phyloP scores from a whole-genome alignment of 2,113 vertebrate genomes.

The Ptilonorhynchus violaceus region DNA sequence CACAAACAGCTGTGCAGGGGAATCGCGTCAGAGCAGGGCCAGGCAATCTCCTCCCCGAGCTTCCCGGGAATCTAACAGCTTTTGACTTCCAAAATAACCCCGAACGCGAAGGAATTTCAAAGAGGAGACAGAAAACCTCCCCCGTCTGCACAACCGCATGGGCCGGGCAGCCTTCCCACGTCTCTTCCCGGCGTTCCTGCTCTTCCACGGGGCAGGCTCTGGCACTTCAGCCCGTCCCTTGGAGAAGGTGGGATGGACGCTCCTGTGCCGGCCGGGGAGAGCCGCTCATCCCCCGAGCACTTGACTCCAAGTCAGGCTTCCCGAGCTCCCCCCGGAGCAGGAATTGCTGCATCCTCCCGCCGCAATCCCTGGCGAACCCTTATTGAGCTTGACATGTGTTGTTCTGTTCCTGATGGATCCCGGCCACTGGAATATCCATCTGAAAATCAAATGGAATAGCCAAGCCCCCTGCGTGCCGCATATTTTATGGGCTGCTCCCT shows the following conservation, averaged over 20 bases:
- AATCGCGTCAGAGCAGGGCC: neutral
- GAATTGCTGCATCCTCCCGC: neutral
- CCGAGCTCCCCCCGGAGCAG: neutral
- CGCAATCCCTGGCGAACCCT: neutral
- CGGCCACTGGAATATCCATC: conserved; percentile 55
- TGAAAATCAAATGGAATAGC: conserved; percentile 35
- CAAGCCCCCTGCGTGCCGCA: neutral
- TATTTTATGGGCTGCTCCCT: conserved; percentile 25
- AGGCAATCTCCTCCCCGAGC: neutral
- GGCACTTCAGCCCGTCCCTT: neutral
- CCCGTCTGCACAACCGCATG: neutral
- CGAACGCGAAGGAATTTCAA: neutral
- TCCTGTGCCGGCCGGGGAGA: neutral
- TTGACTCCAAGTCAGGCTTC: neutral
- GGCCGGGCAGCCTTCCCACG: neutral
- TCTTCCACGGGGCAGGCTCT: neutral
- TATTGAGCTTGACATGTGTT: conserved; percentile 39
- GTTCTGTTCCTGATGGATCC: conserved; percentile 34
- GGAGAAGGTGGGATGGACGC: neutral
- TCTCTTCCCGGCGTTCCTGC: neutral
- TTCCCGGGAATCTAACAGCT: conserved; percentile 31
- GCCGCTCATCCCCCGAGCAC: neutral
- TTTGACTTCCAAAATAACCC: conserved; percentile 39
- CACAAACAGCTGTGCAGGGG: conserved; percentile 58
- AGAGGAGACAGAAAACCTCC: conserved; percentile 14